A percentile compares a stretch with the other conserved stretches of the same genome.
These are phyloP conservation scores for Agrilus biguttatus DNA, from an alignment of 2,888 invertebrate genomes.

Conservation along the genomic window DNA sequence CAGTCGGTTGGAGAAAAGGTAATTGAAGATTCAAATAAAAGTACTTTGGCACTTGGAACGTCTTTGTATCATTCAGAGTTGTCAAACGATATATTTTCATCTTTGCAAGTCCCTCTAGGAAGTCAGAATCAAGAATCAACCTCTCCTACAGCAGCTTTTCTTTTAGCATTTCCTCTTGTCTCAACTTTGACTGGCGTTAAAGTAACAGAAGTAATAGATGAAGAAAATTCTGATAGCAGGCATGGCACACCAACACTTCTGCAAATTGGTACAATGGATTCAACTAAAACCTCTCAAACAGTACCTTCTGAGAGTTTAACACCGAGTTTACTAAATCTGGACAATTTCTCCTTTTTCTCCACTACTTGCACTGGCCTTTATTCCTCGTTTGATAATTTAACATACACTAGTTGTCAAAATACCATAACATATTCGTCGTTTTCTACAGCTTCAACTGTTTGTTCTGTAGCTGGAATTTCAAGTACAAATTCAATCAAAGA, in stretches of 20 bases:
- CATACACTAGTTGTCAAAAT: background rate
- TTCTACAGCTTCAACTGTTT: conserved; percentile 3
- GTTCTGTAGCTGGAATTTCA: conserved; percentile 2
- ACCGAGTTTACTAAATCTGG: conserved; percentile 26
- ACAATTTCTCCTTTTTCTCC: conserved; percentile 27
- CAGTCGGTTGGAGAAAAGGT: background rate
- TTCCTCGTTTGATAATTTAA: conserved; percentile 11
- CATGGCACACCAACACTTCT: conserved; percentile 31
- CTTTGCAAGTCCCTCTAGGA: conserved; percentile 39
- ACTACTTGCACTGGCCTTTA: conserved; percentile 18
- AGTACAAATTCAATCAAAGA: background rate
- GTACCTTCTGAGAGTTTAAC: conserved; percentile 18
- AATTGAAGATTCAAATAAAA: conserved; percentile 1
- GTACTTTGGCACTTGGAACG: conserved; percentile 13
- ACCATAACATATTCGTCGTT: conserved; percentile 4
- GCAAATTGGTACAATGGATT: conserved; percentile 33
- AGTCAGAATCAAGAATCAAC: conserved; percentile 44
- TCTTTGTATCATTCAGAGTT: conserved; percentile 34
- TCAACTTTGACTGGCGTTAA: conserved; percentile 42
- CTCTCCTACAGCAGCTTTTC: conserved; percentile 64
- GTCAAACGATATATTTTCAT: conserved; percentile 45
- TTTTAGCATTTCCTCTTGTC: conserved; percentile 61
- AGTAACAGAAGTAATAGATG: conserved; percentile 37
- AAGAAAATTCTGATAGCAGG: conserved; percentile 34
- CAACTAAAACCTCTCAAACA: conserved; percentile 22